A percentile compares a stretch with the other conserved stretches of the same genome.
phyloP scores from a whole-genome alignment of 37 sponge, comb jelly and placozoan genomes.

The Crambe crambe region DNA sequence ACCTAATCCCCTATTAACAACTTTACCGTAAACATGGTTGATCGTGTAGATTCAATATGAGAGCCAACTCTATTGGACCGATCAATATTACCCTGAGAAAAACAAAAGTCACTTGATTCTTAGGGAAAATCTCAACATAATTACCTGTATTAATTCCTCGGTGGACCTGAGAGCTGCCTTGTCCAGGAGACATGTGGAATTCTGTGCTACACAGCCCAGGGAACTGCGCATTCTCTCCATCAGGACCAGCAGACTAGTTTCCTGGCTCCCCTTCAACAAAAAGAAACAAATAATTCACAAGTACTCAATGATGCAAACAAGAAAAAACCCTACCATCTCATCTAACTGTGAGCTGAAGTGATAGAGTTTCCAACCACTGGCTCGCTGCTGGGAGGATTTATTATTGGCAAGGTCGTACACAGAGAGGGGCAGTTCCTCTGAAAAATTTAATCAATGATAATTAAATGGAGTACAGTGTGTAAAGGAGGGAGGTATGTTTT shows the following conservation, averaged over 20 bases:
- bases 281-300: not conserved
- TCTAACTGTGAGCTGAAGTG: conserved; percentile 30
- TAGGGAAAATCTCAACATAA: not conserved
- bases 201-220: not conserved
- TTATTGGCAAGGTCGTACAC: conserved; percentile 20
- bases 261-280: conserved; percentile 20
- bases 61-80: conserved; percentile 34
- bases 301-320: not conserved
- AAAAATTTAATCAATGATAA: not conserved
- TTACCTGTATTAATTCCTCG: conserved; percentile 30
- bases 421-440: conserved; percentile 23
- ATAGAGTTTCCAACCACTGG: conserved; percentile 45
- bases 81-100: conserved; percentile 34
- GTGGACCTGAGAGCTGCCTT: not conserved
- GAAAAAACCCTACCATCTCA: no score
- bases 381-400: conserved; percentile 10
- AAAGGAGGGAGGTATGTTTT: not conserved
- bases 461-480: no score
- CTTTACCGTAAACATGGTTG: conserved; percentile 12
- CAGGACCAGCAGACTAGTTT: conserved; percentile 10
- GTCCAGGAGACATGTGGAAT: not conserved
- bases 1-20: no score
- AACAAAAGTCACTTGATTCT: not conserved
- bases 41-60: conserved; percentile 10
- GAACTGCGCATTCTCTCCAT: conserved; percentile 8